These are phyloP conservation scores for Lytechinus variegatus DNA, from an alignment of 35 echinoderm and acorn worm genomes.

Conservation along the genomic window DNA sequence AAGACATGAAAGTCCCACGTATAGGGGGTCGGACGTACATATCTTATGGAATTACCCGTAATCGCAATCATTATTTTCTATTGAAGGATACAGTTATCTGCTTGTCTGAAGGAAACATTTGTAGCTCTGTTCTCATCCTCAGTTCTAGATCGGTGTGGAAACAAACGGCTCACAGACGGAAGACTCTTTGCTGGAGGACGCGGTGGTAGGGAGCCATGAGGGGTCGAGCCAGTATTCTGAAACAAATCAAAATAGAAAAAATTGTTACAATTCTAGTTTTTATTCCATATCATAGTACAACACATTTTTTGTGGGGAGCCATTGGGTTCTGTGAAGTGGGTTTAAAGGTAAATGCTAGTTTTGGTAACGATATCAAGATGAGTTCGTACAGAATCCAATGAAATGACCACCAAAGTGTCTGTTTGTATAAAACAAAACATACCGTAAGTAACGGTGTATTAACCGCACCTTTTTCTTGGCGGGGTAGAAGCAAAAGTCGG, in stretches of 20 bases:
- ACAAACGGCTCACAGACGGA: slow-evolving; percentile 85
- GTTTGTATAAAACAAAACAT: too few species aligned
- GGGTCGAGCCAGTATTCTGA: slow-evolving; percentile 64
- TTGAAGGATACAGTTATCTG: slow-evolving; percentile 79
- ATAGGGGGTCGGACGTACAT: too few species aligned
- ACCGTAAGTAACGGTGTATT: too few species aligned
- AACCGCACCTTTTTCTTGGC: too few species aligned
- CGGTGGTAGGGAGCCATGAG: slow-evolving; percentile 51
- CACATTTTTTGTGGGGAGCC: not conserved
- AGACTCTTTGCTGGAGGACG: slow-evolving; percentile 88
- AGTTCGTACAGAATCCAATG: too few species aligned
- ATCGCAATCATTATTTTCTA: not conserved
- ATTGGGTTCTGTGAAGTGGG: not conserved
- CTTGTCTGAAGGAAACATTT: slow-evolving; percentile 77
- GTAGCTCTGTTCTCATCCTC: slow-evolving; percentile 68
- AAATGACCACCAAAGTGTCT: too few species aligned
- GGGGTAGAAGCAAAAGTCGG: too few species aligned
- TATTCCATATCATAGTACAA: not conserved
- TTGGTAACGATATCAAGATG: too few species aligned
- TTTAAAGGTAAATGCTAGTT: too few species aligned
- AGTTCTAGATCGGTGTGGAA: slow-evolving; percentile 59
- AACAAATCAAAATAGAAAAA: slow-evolving; percentile 6
- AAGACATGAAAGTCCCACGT: too few species aligned
- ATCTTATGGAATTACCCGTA: too few species aligned
- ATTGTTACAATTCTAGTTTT: not conserved